Conservation (phyloP, 1,140 invertebrate species). For the Lamellibrachia luymesi region DNA sequence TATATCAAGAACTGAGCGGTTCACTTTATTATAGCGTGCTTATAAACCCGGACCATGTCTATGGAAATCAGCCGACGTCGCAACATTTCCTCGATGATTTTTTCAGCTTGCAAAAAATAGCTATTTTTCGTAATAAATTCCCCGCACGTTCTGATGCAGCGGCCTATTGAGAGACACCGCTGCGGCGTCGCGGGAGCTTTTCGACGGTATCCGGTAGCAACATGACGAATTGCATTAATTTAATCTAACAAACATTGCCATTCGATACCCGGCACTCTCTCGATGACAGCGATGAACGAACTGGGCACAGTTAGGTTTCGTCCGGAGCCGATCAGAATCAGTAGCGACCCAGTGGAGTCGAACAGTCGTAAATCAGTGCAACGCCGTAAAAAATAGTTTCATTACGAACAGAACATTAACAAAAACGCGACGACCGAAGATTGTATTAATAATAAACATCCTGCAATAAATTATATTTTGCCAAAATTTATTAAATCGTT, state of each 20-base stretch:
- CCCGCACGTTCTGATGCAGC: neutral
- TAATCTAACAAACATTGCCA: neutral
- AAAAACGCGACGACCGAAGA: neutral
- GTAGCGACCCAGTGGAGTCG: too few species aligned
- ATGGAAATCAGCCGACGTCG: neutral
- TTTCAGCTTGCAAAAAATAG: neutral
- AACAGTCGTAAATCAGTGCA: neutral
- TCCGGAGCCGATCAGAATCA: too few species aligned
- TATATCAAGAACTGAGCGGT: too few species aligned
- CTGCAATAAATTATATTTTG: neutral
- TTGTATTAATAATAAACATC: neutral
- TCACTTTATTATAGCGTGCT: too few species aligned
- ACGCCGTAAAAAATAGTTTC: neutral
- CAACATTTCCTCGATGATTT: neutral
- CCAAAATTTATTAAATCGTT: neutral
- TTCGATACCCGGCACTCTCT: neutral
- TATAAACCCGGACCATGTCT: too few species aligned
- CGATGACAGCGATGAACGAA: neutral
- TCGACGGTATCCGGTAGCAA: neutral
- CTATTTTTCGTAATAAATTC: neutral
- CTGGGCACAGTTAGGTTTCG: too few species aligned
- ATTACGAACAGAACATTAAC: neutral
- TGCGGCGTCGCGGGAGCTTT: neutral
- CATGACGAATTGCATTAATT: conserved; percentile 1
- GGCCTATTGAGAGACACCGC: neutral